Evolutionary conservation across 2,888 invertebrate species (phyloP).

Genomic region (Epinotia demarniana): DNA sequence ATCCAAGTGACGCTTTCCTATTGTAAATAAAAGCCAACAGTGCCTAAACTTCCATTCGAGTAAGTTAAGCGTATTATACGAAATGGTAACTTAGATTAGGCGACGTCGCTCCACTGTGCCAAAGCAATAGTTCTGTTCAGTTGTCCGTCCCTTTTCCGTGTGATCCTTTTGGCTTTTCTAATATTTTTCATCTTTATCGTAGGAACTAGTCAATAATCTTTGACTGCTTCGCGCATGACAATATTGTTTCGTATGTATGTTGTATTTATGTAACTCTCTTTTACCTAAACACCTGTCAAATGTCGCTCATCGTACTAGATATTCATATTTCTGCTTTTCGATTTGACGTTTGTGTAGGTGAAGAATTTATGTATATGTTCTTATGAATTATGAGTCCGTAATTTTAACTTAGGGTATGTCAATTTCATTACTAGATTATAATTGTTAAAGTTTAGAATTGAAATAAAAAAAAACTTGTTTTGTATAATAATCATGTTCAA

Average conservation of each 20-base stretch:
- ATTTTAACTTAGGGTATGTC: slow-evolving; percentile 43
- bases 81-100: slow-evolving; percentile 1
- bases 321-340: not conserved
- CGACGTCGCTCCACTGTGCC: slow-evolving; percentile 51
- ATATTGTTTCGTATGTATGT: slow-evolving; percentile 48
- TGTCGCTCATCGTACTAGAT: not conserved
- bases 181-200: slow-evolving; percentile 45
- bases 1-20: not conserved
- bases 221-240: slow-evolving; percentile 53
- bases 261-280: slow-evolving; percentile 35
- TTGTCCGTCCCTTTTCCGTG: slow-evolving; percentile 34
- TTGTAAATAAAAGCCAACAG: slow-evolving; percentile 59
- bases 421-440: slow-evolving; percentile 49
- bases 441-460: slow-evolving; percentile 49
- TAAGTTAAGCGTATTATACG: slow-evolving; percentile 41
- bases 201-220: slow-evolving; percentile 51
- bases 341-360: slow-evolving; percentile 33
- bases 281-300: slow-evolving; percentile 36
- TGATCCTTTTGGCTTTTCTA: slow-evolving; percentile 47
- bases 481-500: slow-evolving; percentile 50
- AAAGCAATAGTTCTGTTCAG: slow-evolving; percentile 47
- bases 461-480: slow-evolving; percentile 46
- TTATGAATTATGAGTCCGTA: slow-evolving; percentile 48
- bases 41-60: slow-evolving; percentile 53
- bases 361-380: slow-evolving; percentile 46